Evolutionary conservation across 2,888 invertebrate species (phyloP).

Genomic region (Leptura quadrifasciata): DNA sequence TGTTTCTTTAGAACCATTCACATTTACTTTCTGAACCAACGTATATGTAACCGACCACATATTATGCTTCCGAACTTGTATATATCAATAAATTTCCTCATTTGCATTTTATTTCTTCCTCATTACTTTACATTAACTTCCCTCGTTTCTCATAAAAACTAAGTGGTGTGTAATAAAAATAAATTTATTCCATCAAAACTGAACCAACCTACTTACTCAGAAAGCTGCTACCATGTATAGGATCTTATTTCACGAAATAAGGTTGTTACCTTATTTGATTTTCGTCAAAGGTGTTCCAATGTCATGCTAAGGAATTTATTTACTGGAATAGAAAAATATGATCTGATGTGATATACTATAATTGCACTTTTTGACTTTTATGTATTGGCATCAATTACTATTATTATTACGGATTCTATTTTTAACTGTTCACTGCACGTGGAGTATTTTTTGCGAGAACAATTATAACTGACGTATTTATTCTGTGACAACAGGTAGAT

Average conservation of each 20-base stretch:
- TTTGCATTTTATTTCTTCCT: conserved; percentile 1
- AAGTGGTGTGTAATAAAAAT: conserved; percentile 7
- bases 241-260: conserved; percentile 6
- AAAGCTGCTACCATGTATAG: background rate
- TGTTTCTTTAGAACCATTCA: too few relatives aligned
- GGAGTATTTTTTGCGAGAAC: too few relatives aligned
- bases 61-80: background rate
- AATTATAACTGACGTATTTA: too few relatives aligned
- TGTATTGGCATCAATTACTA: too few relatives aligned
- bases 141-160: background rate
- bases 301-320: background rate
- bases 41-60: background rate
- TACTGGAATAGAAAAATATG: background rate
- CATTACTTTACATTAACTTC: background rate
- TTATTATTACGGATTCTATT: too few relatives aligned
- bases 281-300: conserved; percentile 13
- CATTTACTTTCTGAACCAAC: background rate
- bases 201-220: background rate
- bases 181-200: conserved; percentile 7
- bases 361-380: too few relatives aligned
- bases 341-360: too few relatives aligned
- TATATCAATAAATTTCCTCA: background rate
- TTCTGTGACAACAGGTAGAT: too few relatives aligned
- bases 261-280: conserved; percentile 13
- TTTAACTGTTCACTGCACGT: too few relatives aligned